Base-by-base conservation (phyloP, 2,888 invertebrate species). In the Gasteruption jaculator region DNA sequence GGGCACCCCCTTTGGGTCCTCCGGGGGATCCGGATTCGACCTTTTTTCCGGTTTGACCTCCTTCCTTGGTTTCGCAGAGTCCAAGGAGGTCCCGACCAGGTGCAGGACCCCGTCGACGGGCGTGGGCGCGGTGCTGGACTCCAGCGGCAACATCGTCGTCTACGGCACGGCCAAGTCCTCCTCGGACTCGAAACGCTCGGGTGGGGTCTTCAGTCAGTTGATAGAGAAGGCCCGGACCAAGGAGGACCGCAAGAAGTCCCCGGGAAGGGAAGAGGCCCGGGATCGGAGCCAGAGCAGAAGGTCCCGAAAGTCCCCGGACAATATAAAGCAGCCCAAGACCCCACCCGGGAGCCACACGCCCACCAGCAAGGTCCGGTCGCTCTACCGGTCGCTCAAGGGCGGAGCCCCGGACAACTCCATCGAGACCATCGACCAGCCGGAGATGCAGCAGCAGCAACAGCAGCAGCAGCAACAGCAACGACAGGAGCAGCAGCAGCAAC, bases 211-310 rank as follows among this genome's bases (percentile, higher is more conserved):
- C 25, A 76, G 76, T 39, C 78, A 79, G 52, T 58, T 79, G 29
- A 73, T 79, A 19, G 79, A 79, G 45, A 79, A 78, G 59, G 77
- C 78, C 12, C 65, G 74, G 36, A 63, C 68, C 2, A 73, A 72
- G 35, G 74, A 75, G 19, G 75, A 76, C 37, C 60, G 75, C 2
- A 76, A 75, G 48, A 71, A 71, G 26, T 70, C 69, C 2, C 68
- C 66, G 1, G 70, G 66, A 1, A 50, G 67, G 5, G 69, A 68
- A 29, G 68, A 68, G 6, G 57, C 60, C 3, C 61, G 67, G 0
- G 68, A 68, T 40, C 54, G 69, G 10, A 66, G 66, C 43, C 63
- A 63, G 30, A 57, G 57, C 21, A 58, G 69, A 8, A 58, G 70
- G 8, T 65, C 70, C 6, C 56, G 70, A 24, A 71, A 69, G 30